A percentile compares a stretch with the other conserved stretches of the same genome.
Evolutionary conservation across 2,888 invertebrate species (phyloP).

Genomic region (Carcina quercana): DNA sequence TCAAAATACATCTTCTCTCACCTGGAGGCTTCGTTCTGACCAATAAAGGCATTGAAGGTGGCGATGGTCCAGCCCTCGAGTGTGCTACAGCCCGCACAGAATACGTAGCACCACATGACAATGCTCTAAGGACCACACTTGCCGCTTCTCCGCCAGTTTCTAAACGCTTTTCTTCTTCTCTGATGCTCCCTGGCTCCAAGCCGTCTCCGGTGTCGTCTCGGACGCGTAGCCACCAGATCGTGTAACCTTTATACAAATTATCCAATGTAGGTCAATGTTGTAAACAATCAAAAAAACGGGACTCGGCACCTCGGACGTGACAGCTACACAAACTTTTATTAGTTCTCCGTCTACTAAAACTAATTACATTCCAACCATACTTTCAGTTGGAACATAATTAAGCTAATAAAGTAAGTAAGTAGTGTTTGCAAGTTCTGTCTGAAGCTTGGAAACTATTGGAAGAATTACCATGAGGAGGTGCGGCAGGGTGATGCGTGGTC

Average conservation of each 20-base stretch:
- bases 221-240: conserved; percentile 59
- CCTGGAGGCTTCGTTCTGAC: conserved; percentile 65
- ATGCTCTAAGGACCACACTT: conserved; percentile 45
- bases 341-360: no score
- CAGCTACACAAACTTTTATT: no score
- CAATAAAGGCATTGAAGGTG: conserved; percentile 46
- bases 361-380: no score
- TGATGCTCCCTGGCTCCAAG: conserved; percentile 33
- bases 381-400: no score
- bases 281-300: no score
- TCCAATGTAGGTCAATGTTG: no score
- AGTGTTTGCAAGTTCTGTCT: no score
- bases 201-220: conserved; percentile 53
- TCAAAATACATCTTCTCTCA: no score
- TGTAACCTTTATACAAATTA: conserved; percentile 25
- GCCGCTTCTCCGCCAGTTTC: conserved; percentile 57
- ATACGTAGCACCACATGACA: conserved; percentile 59
- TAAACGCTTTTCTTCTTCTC: conserved; percentile 48
- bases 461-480: conserved; percentile 62
- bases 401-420: no score
- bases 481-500: conserved; percentile 75
- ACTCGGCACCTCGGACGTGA: no score
- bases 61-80: conserved; percentile 55
- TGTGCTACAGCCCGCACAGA: conserved; percentile 59
- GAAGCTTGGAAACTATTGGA: no score